Evolutionary conservation across 1,140 invertebrate genomes (phyloP), one percentile per base, ranked within the genome.

Genomic region (Euglossa dilemma): DNA sequence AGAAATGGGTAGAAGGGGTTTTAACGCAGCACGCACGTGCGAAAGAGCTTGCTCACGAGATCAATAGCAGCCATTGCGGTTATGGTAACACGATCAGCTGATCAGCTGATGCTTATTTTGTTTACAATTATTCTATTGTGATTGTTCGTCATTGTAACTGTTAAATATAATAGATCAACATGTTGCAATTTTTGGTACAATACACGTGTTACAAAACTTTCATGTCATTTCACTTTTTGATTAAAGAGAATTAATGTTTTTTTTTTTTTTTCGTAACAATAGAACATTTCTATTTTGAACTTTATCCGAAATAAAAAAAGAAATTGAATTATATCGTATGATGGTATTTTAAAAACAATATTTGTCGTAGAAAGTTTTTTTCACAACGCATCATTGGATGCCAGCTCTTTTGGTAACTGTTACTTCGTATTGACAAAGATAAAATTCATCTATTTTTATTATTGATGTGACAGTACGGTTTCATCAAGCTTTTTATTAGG

Each of bases 31-130:
- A 81, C 59, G 80, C 80, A 71, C 79, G 70, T 72, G 64, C 67
- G 87, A 79, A 81, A 77, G 28, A 67, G 77, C 77, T 28, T 61
- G 79, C 56, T 67, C 67, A 52, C 72, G n/a, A 77, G 85, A 90
- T 90, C 90, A 90, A 91, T 91, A 91, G 85, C 85, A 80, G 84
- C 84, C 88, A 86, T 89, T 90, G 87, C 83, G 71, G 84, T 85
- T 84, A 79, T 89, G 77, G 71, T 79, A 84, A 81, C 67, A 59
- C 78, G 66, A 84, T 80, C 86, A 88, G 86, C 86, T 88, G 87
- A 88, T 87, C 67, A 61, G 43, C 74, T 67, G 61, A 80, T 69
- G 67, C 72, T 83, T 79, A 79, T 84, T 75, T 86, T 88, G 76
- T 86, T 88, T 86, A 79, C 59, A 79, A 50, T 63, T 54, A 59